phyloP scores from a whole-genome alignment of 1,140 invertebrate genomes.

The Polypedilum vanderplanki region DNA sequence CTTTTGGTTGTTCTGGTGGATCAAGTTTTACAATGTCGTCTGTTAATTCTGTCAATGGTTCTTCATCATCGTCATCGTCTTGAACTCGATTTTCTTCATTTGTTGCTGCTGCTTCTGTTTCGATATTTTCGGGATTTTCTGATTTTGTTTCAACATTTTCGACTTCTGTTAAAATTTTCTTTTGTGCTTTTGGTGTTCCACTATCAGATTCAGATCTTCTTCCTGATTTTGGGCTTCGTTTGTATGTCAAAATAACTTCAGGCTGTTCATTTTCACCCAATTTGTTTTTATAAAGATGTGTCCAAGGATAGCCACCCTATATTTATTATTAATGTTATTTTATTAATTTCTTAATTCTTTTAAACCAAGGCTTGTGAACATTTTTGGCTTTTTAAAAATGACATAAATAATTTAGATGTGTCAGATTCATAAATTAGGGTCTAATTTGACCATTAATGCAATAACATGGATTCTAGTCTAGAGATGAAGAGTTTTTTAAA shows the following conservation, averaged over 20 bases:
- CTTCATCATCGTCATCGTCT: neutral
- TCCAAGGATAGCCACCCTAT: slow-evolving; percentile 63
- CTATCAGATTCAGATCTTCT: slow-evolving; percentile 34
- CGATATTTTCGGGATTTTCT: neutral
- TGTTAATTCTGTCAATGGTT: neutral
- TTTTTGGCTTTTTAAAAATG: too few relatives aligned
- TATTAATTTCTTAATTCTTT: too few relatives aligned
- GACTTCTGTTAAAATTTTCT: slow-evolving; percentile 40
- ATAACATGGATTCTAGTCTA: too few relatives aligned
- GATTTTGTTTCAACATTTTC: slow-evolving; percentile 35
- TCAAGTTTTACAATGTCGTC: neutral
- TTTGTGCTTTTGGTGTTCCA: slow-evolving; percentile 40
- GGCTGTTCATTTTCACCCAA: slow-evolving; percentile 46
- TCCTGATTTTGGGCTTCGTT: slow-evolving; percentile 39
- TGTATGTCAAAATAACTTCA: slow-evolving; percentile 40
- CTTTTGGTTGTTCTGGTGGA: neutral
- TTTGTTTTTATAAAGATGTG: slow-evolving; percentile 52
- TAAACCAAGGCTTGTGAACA: too few relatives aligned
- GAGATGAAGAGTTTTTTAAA: too few relatives aligned
- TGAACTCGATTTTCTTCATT: neutral
- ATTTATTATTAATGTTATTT: slow-evolving; percentile 1
- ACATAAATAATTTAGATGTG: too few relatives aligned
- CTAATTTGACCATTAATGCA: too few relatives aligned
- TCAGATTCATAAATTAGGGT: too few relatives aligned
- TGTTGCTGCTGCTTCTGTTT: neutral